Percentiles rank a stretch among this genome's conserved stretches.
These are phyloP conservation scores for Nectonema munidae DNA, from an alignment of 2,888 invertebrate species.

Conservation along the genomic window DNA sequence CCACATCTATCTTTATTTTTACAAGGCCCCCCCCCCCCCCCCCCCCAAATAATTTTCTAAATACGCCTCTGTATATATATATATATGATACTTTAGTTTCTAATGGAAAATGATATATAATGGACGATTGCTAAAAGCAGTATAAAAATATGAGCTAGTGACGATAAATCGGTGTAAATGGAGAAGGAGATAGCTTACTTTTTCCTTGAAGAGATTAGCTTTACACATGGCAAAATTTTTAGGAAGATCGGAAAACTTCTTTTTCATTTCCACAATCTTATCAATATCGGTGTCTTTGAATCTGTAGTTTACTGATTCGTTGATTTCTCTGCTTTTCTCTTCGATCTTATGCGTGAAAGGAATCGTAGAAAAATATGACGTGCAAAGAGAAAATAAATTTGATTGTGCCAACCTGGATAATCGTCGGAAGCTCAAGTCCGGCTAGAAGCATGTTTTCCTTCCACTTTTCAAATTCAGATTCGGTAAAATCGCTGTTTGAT, in stretches of 20 bases:
- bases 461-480: constrained; percentile 72
- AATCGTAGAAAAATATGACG: neutral
- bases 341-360: constrained; percentile 37
- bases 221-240: constrained; percentile 91
- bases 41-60: too few relatives aligned
- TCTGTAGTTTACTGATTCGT: constrained; percentile 54
- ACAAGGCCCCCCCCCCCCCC: too few relatives aligned
- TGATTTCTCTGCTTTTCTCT: constrained; percentile 49
- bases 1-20: too few relatives aligned
- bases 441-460: constrained; percentile 36
- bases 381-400: constrained; percentile 1
- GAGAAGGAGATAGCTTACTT: constrained; percentile 26
- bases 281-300: constrained; percentile 81
- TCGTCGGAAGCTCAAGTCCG: constrained; percentile 21
- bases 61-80: too few relatives aligned
- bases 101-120: too few relatives aligned
- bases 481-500: constrained; percentile 59
- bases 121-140: too few relatives aligned
- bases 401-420: constrained; percentile 20
- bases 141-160: neutral
- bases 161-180: neutral
- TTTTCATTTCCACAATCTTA: constrained; percentile 52
- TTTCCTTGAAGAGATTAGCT: constrained; percentile 56
- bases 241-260: constrained; percentile 56
- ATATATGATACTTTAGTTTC: too few relatives aligned